Evolutionary conservation across 2,888 invertebrate genomes (phyloP).

Genomic region (Pachycephus smyrnensis): DNA sequence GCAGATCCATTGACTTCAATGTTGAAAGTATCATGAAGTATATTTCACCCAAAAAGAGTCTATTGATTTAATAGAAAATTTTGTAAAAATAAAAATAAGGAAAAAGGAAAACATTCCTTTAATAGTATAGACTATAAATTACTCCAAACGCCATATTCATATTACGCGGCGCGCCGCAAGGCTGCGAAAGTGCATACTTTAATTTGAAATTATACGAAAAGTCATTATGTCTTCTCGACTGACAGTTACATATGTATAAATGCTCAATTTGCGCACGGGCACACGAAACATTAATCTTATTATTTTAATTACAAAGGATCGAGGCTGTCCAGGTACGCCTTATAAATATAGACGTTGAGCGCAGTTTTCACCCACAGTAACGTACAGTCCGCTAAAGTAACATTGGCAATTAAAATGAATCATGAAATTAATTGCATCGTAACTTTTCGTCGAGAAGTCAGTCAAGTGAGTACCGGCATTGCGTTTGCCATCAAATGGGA

Average conservation of each 20-base stretch:
- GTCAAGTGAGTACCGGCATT: not conserved
- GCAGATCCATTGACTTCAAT: not conserved
- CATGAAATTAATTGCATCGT: not conserved
- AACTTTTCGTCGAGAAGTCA: not conserved
- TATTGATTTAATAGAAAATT: not conserved
- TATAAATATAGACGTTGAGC: constrained; percentile 43
- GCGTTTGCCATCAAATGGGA: not conserved
- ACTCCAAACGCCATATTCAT: not conserved
- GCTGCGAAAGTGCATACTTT: not conserved
- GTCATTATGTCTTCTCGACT: constrained; percentile 39
- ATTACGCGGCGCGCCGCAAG: not conserved
- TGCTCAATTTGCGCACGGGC: constrained; percentile 39
- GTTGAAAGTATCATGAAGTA: not conserved
- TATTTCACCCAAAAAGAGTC: not conserved
- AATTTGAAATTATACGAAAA: constrained; percentile 18
- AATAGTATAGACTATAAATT: not conserved
- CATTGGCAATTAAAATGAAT: constrained; percentile 1
- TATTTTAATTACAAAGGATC: constrained; percentile 47
- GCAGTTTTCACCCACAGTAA: constrained; percentile 32
- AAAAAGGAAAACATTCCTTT: not conserved
- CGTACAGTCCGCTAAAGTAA: constrained; percentile 12
- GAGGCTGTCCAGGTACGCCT: constrained; percentile 2
- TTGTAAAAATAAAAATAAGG: not conserved
- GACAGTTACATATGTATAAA: constrained; percentile 47
- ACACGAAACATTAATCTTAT: constrained; percentile 47